Evolutionary conservation across 1,140 invertebrate genomes (phyloP), one percentile per base, ranked within the genome.

Genomic region (Drosophila subpulchrella): DNA sequence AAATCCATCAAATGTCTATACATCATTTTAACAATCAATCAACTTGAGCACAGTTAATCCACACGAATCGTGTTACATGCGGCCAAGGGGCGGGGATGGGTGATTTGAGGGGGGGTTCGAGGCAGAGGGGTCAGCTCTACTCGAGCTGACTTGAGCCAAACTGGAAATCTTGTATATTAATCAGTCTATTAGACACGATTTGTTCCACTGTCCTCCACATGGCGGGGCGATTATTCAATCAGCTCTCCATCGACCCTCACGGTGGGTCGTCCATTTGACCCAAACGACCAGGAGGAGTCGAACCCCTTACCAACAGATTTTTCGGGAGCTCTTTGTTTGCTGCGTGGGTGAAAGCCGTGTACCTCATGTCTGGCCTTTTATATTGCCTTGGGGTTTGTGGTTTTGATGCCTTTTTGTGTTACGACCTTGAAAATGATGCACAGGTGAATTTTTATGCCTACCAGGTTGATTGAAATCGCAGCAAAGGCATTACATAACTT

Each of bases 11-110:
- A 89, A 89, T 83, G 83, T 77, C 80, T 50, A 88, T 88, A 89
- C 84, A 88, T 88, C 83, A 88, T 88, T 88, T 89, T 70, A 88
- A 75, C 83, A 88, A 88, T 88, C 83, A 88, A 88, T 88, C 83
- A 88, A 88, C 74, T 84, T 84, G 78, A 89, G 84, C 84, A 79
- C 73, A 84, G 75, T 88, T 88, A 88, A 88, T 88, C 83, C 84
- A 81, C 72, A 71, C 63, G 84, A 89, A 88, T 83, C 83, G 70
- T 88, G 84, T 88, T 89, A 89, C 84, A 86, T 85, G 81, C 57
- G 72, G 55, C 75, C 63, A 59, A 32, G 47, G 20, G 47, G 8
- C 15, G 30, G 47, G 39, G 10, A 24, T 11, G 20, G 20, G 42
- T 24, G 17, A 65, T 15, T 51, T 20, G 10, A 6, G n/a, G 11